Conservation (phyloP, 2,888 invertebrate species). For the Cerastis leucographa region DNA sequence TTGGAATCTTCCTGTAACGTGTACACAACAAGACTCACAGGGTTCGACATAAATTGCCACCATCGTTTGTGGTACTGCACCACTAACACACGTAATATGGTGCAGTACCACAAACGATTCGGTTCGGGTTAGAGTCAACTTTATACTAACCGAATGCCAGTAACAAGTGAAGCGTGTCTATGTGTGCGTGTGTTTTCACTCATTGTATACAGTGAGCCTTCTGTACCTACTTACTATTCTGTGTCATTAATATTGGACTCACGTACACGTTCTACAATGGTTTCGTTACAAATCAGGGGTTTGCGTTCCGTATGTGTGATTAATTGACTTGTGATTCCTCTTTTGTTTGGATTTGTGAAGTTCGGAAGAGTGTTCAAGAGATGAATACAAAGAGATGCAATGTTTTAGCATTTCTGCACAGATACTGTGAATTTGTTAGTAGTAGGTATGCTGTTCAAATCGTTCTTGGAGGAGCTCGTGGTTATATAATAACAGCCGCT, state of each 20-base stretch:
- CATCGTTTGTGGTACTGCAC: no score
- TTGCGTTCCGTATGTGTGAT: constrained; percentile 28
- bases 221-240: neutral
- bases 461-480: no score
- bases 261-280: constrained; percentile 39
- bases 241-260: constrained; percentile 45
- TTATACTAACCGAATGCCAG: neutral
- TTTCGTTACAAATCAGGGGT: constrained; percentile 33
- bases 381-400: neutral
- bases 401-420: neutral
- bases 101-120: no score
- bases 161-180: neutral
- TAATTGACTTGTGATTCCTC: constrained; percentile 35
- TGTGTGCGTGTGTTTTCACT: neutral
- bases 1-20: no score
- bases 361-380: neutral
- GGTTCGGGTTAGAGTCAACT: neutral
- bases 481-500: no score
- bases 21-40: no score
- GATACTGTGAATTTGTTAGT: neutral
- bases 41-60: no score
- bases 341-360: constrained; percentile 24
- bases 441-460: neutral
- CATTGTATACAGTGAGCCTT: neutral
- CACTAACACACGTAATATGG: no score